Evolutionary conservation across 2,888 invertebrate genomes (phyloP).

Genomic region (Cataglyphis cursor): DNA sequence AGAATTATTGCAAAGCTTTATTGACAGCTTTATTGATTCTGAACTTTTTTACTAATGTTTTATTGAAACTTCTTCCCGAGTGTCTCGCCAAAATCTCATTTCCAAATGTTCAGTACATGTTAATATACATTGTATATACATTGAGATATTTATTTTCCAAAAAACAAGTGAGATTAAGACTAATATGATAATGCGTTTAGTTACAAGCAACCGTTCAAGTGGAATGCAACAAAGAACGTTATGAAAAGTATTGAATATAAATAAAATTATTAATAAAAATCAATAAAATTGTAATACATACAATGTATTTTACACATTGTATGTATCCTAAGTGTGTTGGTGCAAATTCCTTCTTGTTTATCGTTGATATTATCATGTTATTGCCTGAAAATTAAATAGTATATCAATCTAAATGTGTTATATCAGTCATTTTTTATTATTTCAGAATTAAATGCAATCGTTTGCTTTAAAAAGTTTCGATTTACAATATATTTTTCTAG

Average conservation of each 20-base stretch:
- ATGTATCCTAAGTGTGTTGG: not conserved
- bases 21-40: not conserved
- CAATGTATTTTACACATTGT: not conserved
- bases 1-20: not conserved
- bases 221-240: not conserved
- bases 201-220: not conserved
- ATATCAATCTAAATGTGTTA: not conserved
- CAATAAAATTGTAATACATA: not conserved
- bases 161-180: not conserved
- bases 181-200: not conserved
- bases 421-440: not conserved
- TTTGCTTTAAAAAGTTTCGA: not conserved
- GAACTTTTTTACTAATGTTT: not conserved
- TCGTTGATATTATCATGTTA: not conserved
- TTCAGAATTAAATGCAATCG: not conserved
- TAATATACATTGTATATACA: not conserved
- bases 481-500: not conserved
- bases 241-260: not conserved
- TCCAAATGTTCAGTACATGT: not conserved
- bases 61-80: not conserved
- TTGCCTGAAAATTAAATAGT: slow-evolving; percentile 18
- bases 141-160: slow-evolving; percentile 6
- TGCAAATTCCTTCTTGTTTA: slow-evolving; percentile 9
- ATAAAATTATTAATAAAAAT: slow-evolving; percentile 7
- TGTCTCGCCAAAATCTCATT: not conserved